Conservation (phyloP, 2,113 vertebrate species). For the Chlorocebus sabaeus region DNA sequence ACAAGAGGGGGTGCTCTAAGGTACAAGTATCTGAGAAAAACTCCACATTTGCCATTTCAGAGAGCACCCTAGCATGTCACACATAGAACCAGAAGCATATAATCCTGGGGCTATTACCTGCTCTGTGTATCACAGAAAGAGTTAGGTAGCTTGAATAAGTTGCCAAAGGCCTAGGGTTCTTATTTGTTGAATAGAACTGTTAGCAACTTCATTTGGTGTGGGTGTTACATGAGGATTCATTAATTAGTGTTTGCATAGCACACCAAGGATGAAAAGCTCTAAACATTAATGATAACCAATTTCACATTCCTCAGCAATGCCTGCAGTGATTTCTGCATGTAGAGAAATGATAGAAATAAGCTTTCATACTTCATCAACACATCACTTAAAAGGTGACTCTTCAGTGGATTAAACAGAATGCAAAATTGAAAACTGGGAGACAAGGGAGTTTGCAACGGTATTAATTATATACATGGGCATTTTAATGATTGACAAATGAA, state of each 20-base stretch:
- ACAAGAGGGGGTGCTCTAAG: not conserved
- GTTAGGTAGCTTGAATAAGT: not conserved
- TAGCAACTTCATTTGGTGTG: not conserved
- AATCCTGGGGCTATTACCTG: not conserved
- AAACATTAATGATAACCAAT: not conserved
- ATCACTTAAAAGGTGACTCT: conserved; percentile 43
- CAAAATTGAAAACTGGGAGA: not conserved
- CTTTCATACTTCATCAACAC: not conserved
- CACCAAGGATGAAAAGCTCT: conserved; percentile 51
- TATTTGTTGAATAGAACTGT: conserved; percentile 32
- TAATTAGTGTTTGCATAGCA: conserved; percentile 64
- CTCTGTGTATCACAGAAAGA: not conserved
- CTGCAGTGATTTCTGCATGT: not conserved
- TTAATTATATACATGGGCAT: not conserved
- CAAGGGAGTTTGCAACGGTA: not conserved
- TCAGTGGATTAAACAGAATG: conserved; percentile 49
- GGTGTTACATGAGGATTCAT: conserved; percentile 1
- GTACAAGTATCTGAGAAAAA: not conserved
- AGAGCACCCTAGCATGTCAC: not conserved
- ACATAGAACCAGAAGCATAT: not conserved
- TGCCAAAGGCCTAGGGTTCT: not conserved
- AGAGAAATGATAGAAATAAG: not conserved
- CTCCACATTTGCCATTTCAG: not conserved
- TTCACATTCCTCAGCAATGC: not conserved
- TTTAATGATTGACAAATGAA: not conserved